phyloP scores from a whole-genome alignment of 1,140 invertebrate genomes.

The Fopius arisanus region DNA sequence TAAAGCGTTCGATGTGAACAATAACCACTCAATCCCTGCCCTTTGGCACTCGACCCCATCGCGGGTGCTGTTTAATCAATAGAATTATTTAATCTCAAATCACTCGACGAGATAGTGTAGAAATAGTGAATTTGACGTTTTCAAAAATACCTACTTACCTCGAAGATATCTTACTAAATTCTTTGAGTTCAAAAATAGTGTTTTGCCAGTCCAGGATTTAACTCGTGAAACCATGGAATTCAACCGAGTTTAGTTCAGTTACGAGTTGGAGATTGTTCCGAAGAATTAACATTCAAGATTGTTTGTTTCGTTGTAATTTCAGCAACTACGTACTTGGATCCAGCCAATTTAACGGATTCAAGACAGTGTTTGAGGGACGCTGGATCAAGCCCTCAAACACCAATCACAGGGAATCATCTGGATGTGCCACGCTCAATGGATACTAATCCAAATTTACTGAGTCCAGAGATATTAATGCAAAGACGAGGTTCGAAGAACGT shows the following conservation, averaged over 20 bases:
- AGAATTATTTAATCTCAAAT: too few species aligned
- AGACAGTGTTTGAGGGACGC: constrained; percentile 71
- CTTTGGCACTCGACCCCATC: neutral
- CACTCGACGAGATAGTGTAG: too few species aligned
- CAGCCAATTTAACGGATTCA: constrained; percentile 67
- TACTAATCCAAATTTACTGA: constrained; percentile 82
- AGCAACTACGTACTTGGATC: constrained; percentile 60
- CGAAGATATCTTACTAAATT: too few species aligned
- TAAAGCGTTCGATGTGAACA: neutral
- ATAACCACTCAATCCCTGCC: neutral
- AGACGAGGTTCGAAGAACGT: constrained; percentile 68
- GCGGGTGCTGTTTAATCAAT: too few species aligned
- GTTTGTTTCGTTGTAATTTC: neutral
- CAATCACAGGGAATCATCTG: constrained; percentile 78
- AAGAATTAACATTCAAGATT: neutral
- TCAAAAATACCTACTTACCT: too few species aligned
- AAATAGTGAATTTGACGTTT: too few species aligned
- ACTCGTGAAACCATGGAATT: neutral
- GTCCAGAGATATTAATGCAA: constrained; percentile 79
- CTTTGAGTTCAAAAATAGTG: too few species aligned
- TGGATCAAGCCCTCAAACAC: constrained; percentile 68
- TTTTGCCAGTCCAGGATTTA: too few species aligned
- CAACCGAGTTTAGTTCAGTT: neutral
- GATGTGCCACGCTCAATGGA: constrained; percentile 75
- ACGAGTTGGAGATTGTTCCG: neutral